Evolutionary conservation across 2,888 invertebrate genomes (phyloP).

Genomic region (Epinotia demarniana): DNA sequence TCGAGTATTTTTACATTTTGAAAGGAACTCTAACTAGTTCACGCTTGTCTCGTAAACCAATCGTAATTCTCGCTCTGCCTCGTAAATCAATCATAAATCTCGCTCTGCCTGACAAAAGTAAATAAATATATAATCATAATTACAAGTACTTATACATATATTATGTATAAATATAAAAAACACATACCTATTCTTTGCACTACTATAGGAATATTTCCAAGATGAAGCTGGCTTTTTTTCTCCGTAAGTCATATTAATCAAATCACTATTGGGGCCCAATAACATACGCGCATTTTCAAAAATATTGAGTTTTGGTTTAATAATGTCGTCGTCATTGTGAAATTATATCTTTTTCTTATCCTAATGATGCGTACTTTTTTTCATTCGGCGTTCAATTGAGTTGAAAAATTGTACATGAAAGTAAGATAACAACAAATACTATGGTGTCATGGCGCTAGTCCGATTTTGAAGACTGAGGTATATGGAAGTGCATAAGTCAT

Average conservation of each 20-base stretch:
- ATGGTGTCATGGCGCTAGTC: neutral
- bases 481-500: no score
- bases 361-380: no score
- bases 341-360: no score
- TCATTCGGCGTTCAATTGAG: no score
- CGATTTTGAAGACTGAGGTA: neutral
- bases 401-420: no score
- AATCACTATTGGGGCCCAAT: neutral
- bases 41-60: conserved; percentile 2
- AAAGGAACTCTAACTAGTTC: neutral
- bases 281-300: neutral
- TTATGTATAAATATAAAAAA: neutral
- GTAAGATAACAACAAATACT: no score
- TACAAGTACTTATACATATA: neutral
- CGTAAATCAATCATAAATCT: neutral
- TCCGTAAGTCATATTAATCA: neutral
- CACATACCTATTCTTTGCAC: neutral
- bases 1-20: neutral
- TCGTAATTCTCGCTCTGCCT: neutral
- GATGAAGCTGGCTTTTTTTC: neutral
- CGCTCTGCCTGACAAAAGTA: neutral
- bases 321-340: no score
- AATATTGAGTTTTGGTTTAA: neutral
- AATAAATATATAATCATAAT: neutral
- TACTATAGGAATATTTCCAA: neutral